Evolutionary conservation across 1,140 invertebrate genomes (phyloP).

Genomic region (Lucilia cuprina): DNA sequence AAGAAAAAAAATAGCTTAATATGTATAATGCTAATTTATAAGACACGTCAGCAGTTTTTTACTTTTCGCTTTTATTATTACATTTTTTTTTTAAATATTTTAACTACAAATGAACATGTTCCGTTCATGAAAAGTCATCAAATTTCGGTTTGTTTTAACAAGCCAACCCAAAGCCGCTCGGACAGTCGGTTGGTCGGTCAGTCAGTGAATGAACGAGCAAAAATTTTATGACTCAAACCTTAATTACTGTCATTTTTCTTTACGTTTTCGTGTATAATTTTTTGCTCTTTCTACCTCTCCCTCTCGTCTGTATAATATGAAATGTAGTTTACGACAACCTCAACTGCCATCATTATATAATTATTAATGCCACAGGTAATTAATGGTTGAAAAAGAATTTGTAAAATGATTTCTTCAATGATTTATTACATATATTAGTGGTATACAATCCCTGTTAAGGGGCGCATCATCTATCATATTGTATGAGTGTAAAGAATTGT

Average conservation of each 20-base stretch:
- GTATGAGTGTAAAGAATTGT: not conserved
- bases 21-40: constrained; percentile 29
- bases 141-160: not conserved
- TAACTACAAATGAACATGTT: not conserved
- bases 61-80: not conserved
- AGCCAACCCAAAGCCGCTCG: not conserved
- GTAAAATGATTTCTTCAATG: not conserved
- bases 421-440: not conserved
- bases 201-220: not conserved
- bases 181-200: no score
- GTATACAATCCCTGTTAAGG: not conserved
- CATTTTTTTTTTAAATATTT: not conserved
- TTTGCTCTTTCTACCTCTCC: not conserved
- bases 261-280: not conserved
- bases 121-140: constrained; percentile 6
- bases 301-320: not conserved
- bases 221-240: not conserved
- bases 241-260: constrained; percentile 11
- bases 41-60: constrained; percentile 31
- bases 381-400: constrained; percentile 16
- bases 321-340: not conserved
- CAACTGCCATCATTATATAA: constrained; percentile 13
- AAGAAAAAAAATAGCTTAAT: not conserved
- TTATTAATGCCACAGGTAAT: constrained; percentile 30
- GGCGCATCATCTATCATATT: not conserved